Evolutionary conservation across 2,113 vertebrate species (phyloP), one percentile per base, ranked within the genome.

Genomic region (Beaufortia kweichowensis): DNA sequence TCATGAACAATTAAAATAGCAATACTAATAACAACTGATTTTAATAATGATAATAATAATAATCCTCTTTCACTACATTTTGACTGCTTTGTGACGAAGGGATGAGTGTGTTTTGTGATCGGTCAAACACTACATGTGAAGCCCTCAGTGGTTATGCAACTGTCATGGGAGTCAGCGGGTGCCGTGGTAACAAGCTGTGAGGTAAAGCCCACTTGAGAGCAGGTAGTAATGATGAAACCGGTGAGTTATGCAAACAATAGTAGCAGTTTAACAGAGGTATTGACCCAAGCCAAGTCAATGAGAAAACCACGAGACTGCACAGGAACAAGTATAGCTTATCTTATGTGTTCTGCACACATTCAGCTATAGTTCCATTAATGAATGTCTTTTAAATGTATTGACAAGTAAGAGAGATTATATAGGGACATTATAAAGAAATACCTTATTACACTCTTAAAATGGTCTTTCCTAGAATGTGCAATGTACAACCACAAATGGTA

Each of bases 201-300:
- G 31, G 41, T 26, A 59, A 3, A 55, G 19, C 11, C 59, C 50
- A 35, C 33, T n/a, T 26, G 60, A 72, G 66, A 76, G 21, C 35
- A 57, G 39, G 39, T 26, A 71, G 33, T n/a, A 19, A 28, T 41
- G 60, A 50, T 41, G 72, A 76, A 65, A 63, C 50, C 39, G 39
- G 12, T 31, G 61, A 53, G 60, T 28, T 65, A 35, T 11, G 43
- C 76, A 62, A 60, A 77, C 64, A 77, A 70, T 21, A 77, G 33
- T n/a, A 17, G 60, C 39, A 39, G 53, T 66, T 74, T 43, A 67
- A 19, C 33, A 10, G 26, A 5, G 39, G 43, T 39, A 41, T 61
- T 57, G 7, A 33, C 7, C 50, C 2, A n/a, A 56, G 14, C 46
- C 67, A 66, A 66, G 39, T 48, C 24, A n/a, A 48, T 66, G 41